Conservation (phyloP, 2,888 invertebrate species). For the Athalia circularis region DNA sequence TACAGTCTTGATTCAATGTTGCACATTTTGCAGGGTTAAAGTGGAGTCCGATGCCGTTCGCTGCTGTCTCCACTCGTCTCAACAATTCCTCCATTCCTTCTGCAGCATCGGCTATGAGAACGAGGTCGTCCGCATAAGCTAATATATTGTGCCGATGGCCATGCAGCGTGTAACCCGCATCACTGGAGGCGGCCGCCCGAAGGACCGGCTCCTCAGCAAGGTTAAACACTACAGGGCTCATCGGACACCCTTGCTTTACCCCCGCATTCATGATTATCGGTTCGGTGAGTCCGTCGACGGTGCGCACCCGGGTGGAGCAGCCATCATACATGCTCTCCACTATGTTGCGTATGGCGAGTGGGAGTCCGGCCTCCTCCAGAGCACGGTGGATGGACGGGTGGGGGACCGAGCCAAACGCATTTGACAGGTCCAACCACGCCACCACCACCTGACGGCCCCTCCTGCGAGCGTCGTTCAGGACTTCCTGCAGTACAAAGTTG, state of each 20-base stretch:
- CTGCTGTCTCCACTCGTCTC: conserved; percentile 36
- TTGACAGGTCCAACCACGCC: conserved; percentile 68
- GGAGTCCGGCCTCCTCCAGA: conserved; percentile 47
- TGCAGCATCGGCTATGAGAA: conserved; percentile 34
- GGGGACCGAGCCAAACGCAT: conserved; percentile 69
- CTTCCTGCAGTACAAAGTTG: conserved; percentile 65
- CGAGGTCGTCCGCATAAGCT: conserved; percentile 47
- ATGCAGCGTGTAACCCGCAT: conserved; percentile 43
- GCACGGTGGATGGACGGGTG: conserved; percentile 59
- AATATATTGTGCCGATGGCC: conserved; percentile 14
- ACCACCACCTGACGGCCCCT: conserved; percentile 54
- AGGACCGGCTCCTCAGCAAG: conserved; percentile 62
- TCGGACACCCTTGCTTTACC: conserved; percentile 66
- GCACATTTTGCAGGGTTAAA: conserved; percentile 64
- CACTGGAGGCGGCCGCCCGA: neutral
- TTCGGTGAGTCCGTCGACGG: conserved; percentile 45
- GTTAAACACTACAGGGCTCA: conserved; percentile 66
- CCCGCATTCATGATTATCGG: conserved; percentile 56
- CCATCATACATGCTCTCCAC: conserved; percentile 51
- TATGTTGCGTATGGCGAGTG: conserved; percentile 41
- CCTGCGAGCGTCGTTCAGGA: conserved; percentile 55
- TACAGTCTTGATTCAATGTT: conserved; percentile 55
- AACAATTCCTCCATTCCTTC: conserved; percentile 52
- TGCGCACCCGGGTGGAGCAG: conserved; percentile 51
- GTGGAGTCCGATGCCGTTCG: conserved; percentile 53